Percentiles rank a stretch among this genome's conserved stretches.
phyloP scores from a whole-genome alignment of 2,797 vertebrate genomes.

The Xiphophorus birchmanni region DNA sequence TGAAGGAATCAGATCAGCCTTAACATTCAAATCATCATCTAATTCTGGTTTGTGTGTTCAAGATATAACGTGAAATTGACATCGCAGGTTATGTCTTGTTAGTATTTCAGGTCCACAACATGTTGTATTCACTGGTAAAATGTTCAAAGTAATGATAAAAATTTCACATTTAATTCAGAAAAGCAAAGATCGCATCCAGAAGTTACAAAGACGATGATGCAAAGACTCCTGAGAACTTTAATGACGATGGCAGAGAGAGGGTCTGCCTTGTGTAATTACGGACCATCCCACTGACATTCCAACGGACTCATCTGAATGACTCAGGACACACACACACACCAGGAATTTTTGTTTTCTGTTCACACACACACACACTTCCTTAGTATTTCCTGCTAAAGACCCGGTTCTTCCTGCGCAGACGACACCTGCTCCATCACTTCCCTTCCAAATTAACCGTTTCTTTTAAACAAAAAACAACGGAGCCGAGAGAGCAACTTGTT shows the following conservation, averaged over 20 bases:
- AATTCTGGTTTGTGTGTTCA: neutral
- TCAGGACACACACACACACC: conserved; percentile 47
- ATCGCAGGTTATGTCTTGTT: conserved; percentile 37
- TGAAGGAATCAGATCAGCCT: neutral
- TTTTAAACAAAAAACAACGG: neutral
- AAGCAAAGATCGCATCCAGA: neutral
- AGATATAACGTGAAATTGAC: conserved; percentile 31
- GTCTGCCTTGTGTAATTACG: conserved; percentile 47
- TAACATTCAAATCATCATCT: neutral
- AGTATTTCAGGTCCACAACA: neutral
- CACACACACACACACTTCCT: conserved; percentile 49
- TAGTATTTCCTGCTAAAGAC: conserved; percentile 56
- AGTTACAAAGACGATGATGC: neutral
- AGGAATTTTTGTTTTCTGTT: conserved; percentile 50
- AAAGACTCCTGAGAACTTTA: neutral
- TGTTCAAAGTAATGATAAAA: neutral
- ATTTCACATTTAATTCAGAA: neutral
- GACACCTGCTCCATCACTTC: conserved; percentile 64
- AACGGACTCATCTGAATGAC: conserved; percentile 52
- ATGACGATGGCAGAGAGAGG: neutral
- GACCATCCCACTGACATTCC: conserved; percentile 47
- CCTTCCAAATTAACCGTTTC: conserved; percentile 3
- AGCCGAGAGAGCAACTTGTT: conserved; percentile 37
- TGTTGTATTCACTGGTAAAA: neutral
- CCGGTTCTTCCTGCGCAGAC: conserved; percentile 65